Conservation (phyloP, 2,113 vertebrate species). For the Charadrius vociferus region DNA sequence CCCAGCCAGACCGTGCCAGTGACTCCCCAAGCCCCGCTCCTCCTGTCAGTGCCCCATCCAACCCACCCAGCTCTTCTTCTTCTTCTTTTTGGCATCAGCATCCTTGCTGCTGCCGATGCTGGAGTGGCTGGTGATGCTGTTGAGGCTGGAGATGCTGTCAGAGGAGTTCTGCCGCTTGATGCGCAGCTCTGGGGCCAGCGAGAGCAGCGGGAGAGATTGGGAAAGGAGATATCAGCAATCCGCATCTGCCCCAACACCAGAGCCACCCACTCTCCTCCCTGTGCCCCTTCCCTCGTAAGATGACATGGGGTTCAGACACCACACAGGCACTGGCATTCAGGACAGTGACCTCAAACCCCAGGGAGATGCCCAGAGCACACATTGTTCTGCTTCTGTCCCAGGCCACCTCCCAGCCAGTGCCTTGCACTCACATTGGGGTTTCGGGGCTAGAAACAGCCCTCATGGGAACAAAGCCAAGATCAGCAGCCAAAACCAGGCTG, state of each 20-base stretch:
- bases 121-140: slow-evolving; percentile 94
- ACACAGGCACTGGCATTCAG: fast-evolving
- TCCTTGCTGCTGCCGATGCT: slow-evolving; percentile 93
- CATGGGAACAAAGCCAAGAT: not conserved
- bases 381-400: not conserved
- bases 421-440: not conserved
- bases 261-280: not conserved
- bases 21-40: not conserved
- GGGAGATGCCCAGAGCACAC: not conserved
- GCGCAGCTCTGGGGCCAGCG: slow-evolving; percentile 77
- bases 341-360: not conserved
- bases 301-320: not conserved
- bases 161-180: slow-evolving; percentile 95
- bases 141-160: slow-evolving; percentile 95
- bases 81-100: slow-evolving; percentile 93
- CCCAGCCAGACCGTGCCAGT: not conserved
- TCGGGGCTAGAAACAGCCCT: not conserved
- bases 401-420: not conserved
- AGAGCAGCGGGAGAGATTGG: not conserved
- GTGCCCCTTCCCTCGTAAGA: not conserved
- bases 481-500: not conserved
- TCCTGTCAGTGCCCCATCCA: not conserved
- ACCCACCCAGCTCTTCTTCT: slow-evolving; percentile 96
- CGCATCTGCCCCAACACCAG: fast-evolving
- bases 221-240: not conserved